Evolutionary conservation across 2,888 invertebrate genomes (phyloP).

Genomic region (Eristalis arbustorum): DNA sequence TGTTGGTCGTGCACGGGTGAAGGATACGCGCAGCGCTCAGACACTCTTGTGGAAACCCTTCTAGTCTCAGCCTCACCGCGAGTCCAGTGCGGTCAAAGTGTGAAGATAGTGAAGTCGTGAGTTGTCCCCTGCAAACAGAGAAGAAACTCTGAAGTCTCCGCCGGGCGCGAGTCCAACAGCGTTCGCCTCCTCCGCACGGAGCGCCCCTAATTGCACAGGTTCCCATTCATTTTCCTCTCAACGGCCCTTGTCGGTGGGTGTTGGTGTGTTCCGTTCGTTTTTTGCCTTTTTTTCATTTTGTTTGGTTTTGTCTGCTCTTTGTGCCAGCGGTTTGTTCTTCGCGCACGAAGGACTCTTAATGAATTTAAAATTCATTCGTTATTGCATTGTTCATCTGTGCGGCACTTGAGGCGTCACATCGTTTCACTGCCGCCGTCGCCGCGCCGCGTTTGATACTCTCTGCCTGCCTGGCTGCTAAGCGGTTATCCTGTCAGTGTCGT

Average conservation of each 20-base stretch:
- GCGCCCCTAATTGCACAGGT: slow-evolving; percentile 22
- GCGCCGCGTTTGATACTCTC: slow-evolving; percentile 50
- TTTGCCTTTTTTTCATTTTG: background rate
- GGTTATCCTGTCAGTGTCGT: background rate
- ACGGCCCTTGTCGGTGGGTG: background rate
- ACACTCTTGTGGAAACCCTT: slow-evolving; percentile 31
- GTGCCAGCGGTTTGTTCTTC: background rate
- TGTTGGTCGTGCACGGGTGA: slow-evolving; percentile 63
- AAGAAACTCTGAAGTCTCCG: background rate
- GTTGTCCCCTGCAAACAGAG: background rate
- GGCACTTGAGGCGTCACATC: slow-evolving; percentile 37
- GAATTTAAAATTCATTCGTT: slow-evolving; percentile 50
- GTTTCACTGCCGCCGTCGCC: background rate
- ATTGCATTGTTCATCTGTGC: slow-evolving; percentile 36
- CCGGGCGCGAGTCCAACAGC: slow-evolving; percentile 34
- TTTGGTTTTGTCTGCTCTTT: background rate
- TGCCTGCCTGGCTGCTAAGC: slow-evolving; percentile 10
- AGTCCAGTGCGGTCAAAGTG: background rate
- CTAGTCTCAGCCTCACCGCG: slow-evolving; percentile 1
- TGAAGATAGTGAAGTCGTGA: background rate
- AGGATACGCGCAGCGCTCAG: slow-evolving; percentile 40
- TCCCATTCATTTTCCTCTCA: slow-evolving; percentile 9
- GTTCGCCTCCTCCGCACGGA: background rate
- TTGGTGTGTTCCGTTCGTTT: background rate
- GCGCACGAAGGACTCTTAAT: slow-evolving; percentile 40